Evolutionary conservation across 2,113 vertebrate species (phyloP).

Genomic region (Bambusicola thoracicus): DNA sequence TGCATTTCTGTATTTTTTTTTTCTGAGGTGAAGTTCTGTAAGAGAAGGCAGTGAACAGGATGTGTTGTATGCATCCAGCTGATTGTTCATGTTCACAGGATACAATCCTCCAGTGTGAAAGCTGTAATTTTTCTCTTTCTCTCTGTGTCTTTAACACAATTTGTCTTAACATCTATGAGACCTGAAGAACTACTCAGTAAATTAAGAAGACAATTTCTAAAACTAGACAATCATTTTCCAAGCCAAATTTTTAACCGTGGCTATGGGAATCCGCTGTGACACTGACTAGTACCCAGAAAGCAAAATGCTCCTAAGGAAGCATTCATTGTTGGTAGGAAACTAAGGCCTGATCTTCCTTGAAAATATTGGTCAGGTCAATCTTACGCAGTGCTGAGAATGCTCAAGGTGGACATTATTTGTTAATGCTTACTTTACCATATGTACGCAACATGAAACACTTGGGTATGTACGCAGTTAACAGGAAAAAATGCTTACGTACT

Average conservation of each 20-base stretch:
- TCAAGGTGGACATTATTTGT: not conserved
- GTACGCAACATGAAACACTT: not conserved
- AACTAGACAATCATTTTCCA: not conserved
- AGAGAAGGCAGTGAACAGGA: not conserved
- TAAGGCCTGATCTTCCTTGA: not conserved
- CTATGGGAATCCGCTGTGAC: not conserved
- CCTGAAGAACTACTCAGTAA: not conserved
- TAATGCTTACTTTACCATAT: not conserved
- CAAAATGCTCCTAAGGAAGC: not conserved
- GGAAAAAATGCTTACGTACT: not conserved
- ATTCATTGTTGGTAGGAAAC: not conserved
- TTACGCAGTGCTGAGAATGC: not conserved
- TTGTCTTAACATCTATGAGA: not conserved
- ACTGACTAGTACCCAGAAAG: not conserved
- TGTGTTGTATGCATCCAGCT: not conserved
- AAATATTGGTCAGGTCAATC: not conserved
- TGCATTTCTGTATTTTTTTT: not conserved
- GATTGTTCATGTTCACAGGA: not conserved
- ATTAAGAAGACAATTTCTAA: not conserved
- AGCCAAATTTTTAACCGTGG: not conserved
- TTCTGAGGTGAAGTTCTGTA: not conserved
- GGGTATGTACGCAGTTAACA: not conserved
- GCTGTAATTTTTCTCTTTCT: not conserved
- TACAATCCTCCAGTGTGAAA: not conserved
- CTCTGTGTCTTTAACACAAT: not conserved